A percentile compares a stretch with the other conserved stretches of the same genome.
Conservation (phyloP, 2,797 vertebrate genomes). For the Stomatorhinus walkeri region DNA sequence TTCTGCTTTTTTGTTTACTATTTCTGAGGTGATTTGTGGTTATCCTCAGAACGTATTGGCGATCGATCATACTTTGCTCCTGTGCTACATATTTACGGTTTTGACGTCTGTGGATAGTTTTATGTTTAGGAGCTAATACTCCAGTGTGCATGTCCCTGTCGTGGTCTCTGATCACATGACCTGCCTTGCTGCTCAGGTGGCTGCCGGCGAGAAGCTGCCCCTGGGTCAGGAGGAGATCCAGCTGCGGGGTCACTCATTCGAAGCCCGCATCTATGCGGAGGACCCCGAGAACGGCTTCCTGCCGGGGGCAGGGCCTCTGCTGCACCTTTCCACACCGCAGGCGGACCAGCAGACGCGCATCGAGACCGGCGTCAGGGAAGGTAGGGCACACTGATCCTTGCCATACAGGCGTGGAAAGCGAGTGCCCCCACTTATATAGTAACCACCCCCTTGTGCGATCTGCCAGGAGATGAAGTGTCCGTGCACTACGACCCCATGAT, state of each 20-base stretch:
- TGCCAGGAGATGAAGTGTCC: conserved; percentile 88
- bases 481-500: conserved; percentile 97
- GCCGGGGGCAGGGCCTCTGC: conserved; percentile 81
- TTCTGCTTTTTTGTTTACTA: neutral
- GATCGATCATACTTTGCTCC: neutral
- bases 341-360: conserved; percentile 73
- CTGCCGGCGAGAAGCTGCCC: conserved; percentile 86
- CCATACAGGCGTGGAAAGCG: neutral
- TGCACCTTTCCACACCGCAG: conserved; percentile 79
- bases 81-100: neutral
- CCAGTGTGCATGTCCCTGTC: neutral
- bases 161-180: neutral
- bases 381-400: conserved; percentile 46
- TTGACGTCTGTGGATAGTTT: neutral
- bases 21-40: neutral
- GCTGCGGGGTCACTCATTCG: conserved; percentile 84
- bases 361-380: conserved; percentile 91
- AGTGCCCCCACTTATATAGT: neutral
- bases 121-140: neutral
- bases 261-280: conserved; percentile 93
- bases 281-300: conserved; percentile 87
- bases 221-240: conserved; percentile 82
- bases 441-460: neutral
- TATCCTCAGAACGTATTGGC: neutral
- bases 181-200: conserved; percentile 61